Evolutionary conservation across 2,113 vertebrate genomes (phyloP).

Genomic region (Stictonetta naevosa): DNA sequence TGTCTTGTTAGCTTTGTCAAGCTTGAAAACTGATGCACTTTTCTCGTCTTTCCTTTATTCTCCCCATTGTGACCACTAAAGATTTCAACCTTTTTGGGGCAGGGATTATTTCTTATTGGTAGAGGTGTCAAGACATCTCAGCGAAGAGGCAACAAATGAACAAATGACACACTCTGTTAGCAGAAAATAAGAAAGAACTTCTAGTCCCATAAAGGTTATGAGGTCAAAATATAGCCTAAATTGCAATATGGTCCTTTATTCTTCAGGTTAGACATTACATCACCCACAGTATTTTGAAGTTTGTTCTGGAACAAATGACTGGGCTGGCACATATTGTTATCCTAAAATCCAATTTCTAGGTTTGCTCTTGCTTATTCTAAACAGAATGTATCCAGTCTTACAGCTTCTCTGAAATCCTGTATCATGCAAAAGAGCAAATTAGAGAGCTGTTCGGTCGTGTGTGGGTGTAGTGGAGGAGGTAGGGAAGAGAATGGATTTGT

Average conservation of each 20-base stretch:
- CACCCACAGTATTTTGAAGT: not conserved
- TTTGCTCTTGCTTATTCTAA: not conserved
- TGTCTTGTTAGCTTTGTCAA: not conserved
- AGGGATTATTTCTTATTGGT: not conserved
- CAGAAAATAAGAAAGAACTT: not conserved
- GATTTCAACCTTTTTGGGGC: not conserved
- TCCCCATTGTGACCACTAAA: not conserved
- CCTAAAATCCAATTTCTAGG: constrained; percentile 22
- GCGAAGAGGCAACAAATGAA: not conserved
- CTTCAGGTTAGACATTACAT: not conserved
- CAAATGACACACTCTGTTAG: not conserved
- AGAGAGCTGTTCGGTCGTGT: not conserved
- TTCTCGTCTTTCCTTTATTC: not conserved
- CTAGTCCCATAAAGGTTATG: not conserved
- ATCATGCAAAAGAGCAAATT: constrained; percentile 20
- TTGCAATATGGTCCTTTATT: not conserved
- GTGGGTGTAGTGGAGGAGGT: constrained; percentile 18
- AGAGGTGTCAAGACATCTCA: not conserved
- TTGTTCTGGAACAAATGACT: constrained; percentile 11
- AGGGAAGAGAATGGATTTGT: constrained; percentile 34
- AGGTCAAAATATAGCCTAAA: constrained; percentile 6
- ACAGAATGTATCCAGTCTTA: not conserved
- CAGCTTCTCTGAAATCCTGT: not conserved
- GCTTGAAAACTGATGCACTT: not conserved
- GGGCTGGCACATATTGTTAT: constrained; percentile 4